Base-by-base conservation (phyloP, 2,888 invertebrate genomes). In the Helicoverpa assulta region DNA sequence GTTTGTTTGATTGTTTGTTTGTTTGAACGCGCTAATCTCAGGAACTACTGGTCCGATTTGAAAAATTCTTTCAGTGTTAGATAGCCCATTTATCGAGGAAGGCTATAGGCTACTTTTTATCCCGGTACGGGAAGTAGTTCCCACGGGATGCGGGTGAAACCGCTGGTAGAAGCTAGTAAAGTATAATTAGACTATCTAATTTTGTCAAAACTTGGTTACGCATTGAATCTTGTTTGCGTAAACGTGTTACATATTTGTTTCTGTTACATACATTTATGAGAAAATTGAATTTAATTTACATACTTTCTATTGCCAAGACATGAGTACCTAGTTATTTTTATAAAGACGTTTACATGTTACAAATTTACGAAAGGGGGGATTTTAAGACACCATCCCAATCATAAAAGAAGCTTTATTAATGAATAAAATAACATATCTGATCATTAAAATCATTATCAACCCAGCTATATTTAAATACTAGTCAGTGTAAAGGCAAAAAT, bases 231-330 rank as follows among this genome's bases (percentile, higher is more conserved):
- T 54, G 21, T 56, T 37, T 5, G 19, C 5, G 58, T 37, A 21
- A 47, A 40, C 21, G 52, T 63, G 19, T 63, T 68, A n/a, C n/a
- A n/a, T n/a, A 59, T 73, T 77, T 67, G 53, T 70, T 70, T 70
- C n/a, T 78, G 52, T 76, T 73, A 26, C 56, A 64, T 67, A 40
- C 57, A 75, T 50, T 58, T 80, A 73, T 78, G 63, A 26, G 3
- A 57, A 58, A 76, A 81, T 79, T 47, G 56, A 21, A 66, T 55
- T 67, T 16, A 58, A 68, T 57, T n/a, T 61, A 62, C 64, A 37
- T 59, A 70, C 59, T 59, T 71, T 68, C 33, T 67, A 58, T 56
- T 64, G 71, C 68, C 61, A 70, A 73, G 79, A 81, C 71, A 73
- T 71, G 66, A 56, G 65, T 71, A n/a, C n/a, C n/a, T n/a, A 77